Evolutionary conservation across 2,888 invertebrate species (phyloP), one percentile per base, ranked within the genome.

Genomic region (Cyrtodaria siliqua): DNA sequence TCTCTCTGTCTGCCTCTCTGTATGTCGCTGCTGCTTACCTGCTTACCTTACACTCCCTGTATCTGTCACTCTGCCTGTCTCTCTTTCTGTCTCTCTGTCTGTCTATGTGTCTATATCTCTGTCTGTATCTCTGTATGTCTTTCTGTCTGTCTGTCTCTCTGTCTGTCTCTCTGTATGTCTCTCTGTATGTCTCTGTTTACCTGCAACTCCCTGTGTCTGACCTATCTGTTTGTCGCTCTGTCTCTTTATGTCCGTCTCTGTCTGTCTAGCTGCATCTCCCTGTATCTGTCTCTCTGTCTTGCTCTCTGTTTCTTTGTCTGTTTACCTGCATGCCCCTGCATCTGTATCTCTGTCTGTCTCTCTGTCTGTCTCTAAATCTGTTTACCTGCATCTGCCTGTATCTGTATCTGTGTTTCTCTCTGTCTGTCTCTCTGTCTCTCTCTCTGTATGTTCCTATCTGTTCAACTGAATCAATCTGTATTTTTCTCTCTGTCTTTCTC

Each of bases 1-100:
- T 40, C 44, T n/a, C 33, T 53, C 56, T 33, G 56, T 24, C 57
- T 24, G 50, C 27, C 57, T 29, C 60, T 52, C 44, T 47, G 14
- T 23, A 59, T 59, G 29, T 40, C 33, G 29, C 24, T 29, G 0
- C 55, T 18, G 8, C 27, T 18, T 12, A 9, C 27, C 27, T 18
- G 9, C 27, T 18, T 27, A 16, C 24, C 14, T 26, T 27, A n/a
- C n/a, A n/a, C n/a, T n/a, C n/a, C n/a, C n/a, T n/a, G n/a, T n/a
- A n/a, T n/a, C n/a, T n/a, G n/a, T n/a, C n/a, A n/a, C n/a, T n/a
- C n/a, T n/a, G n/a, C n/a, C n/a, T n/a, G n/a, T n/a, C n/a, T n/a
- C n/a, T n/a, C n/a, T n/a, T n/a, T n/a, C n/a, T n/a, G n/a, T n/a
- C n/a, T n/a, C n/a, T n/a, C n/a, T n/a, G n/a, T n/a, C n/a, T n/a